Conservation (phyloP, 2,888 invertebrate species). For the Tridacna crocea region DNA sequence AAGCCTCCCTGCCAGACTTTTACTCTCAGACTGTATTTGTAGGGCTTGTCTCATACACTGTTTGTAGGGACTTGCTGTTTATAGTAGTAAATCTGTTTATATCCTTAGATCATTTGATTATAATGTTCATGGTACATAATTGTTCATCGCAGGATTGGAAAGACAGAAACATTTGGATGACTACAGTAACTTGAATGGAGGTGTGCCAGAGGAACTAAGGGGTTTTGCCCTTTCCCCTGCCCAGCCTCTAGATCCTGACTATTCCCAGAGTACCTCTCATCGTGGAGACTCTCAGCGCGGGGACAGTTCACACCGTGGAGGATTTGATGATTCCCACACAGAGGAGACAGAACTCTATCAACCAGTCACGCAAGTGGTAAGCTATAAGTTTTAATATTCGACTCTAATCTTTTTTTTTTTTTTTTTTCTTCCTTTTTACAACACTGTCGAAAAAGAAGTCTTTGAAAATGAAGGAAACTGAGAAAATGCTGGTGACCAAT, state of each 20-base stretch:
- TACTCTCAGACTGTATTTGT: too few relatives aligned
- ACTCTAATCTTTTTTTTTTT: not conserved
- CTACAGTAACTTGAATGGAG: constrained; percentile 5
- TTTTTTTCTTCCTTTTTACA: too few relatives aligned
- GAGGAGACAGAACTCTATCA: constrained; percentile 76
- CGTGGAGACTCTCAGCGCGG: constrained; percentile 18
- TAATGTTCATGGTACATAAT: too few relatives aligned
- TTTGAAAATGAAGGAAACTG: too few relatives aligned
- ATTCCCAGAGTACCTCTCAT: constrained; percentile 37
- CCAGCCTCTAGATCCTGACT: constrained; percentile 41
- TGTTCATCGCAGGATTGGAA: constrained; percentile 51
- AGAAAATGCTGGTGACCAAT: too few relatives aligned
- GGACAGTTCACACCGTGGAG: constrained; percentile 65
- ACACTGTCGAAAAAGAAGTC: too few relatives aligned
- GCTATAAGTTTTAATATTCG: constrained; percentile 16
- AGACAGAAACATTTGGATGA: constrained; percentile 61
- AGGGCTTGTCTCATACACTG: too few relatives aligned
- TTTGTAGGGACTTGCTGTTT: too few relatives aligned
- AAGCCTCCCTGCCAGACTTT: too few relatives aligned
- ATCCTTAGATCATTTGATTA: too few relatives aligned
- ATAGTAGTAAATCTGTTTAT: too few relatives aligned
- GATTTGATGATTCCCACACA: constrained; percentile 76
- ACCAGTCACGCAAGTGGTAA: constrained; percentile 75
- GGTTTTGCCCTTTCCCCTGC: constrained; percentile 69
- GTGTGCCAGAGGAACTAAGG: constrained; percentile 39